A percentile compares a stretch with the other conserved stretches of the same genome.
phyloP scores from a whole-genome alignment of 2,888 invertebrate genomes.

The Cryptocheilus praepositus region DNA sequence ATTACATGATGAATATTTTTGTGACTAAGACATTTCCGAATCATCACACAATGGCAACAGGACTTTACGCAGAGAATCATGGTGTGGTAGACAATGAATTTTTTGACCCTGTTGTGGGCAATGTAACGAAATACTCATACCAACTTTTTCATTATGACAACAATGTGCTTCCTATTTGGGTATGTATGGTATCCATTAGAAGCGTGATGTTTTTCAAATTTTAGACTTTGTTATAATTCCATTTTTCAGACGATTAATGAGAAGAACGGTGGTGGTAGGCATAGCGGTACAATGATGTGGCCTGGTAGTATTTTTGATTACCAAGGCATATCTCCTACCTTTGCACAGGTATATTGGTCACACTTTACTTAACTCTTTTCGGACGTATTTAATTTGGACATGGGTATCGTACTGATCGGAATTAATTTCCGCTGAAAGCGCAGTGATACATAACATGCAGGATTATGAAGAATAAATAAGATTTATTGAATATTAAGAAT shows the following conservation, averaged over 20 bases:
- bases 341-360: conserved; percentile 59
- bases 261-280: conserved; percentile 74
- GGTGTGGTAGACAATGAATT: conserved; percentile 81
- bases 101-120: conserved; percentile 76
- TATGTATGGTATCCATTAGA: conserved; percentile 47
- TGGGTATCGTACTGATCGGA: no score
- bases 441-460: no score
- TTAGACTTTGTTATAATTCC: conserved; percentile 20
- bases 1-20: conserved; percentile 80
- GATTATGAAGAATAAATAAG: no score
- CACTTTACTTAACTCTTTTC: no score
- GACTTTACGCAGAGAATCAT: conserved; percentile 82
- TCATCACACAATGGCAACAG: conserved; percentile 84
- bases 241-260: conserved; percentile 78
- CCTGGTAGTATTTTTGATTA: conserved; percentile 79
- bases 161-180: conserved; percentile 79
- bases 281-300: conserved; percentile 84
- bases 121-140: conserved; percentile 63
- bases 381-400: no score
- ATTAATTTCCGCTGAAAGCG: no score
- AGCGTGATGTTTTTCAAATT: neutral
- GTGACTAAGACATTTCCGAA: conserved; percentile 86
- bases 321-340: conserved; percentile 75
- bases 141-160: conserved; percentile 78
- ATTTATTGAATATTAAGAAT: no score